Conservation (phyloP, 2,797 vertebrate species). For the Leptoclinus maculatus region DNA sequence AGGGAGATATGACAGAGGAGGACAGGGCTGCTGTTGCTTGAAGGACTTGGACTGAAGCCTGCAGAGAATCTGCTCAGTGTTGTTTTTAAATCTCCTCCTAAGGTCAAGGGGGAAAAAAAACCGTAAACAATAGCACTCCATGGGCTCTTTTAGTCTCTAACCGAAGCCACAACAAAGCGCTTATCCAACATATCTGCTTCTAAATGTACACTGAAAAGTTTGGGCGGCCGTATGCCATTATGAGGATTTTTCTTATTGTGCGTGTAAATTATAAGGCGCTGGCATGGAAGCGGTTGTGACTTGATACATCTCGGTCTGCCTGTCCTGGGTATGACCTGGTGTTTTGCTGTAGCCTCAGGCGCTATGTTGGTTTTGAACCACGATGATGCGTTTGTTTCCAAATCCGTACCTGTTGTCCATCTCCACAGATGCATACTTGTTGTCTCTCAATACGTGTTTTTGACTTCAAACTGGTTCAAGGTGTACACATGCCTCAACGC, state of each 20-base stretch:
- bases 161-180: slow-evolving; percentile 41
- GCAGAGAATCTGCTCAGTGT: slow-evolving; percentile 38
- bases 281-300: slow-evolving; percentile 33
- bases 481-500: slow-evolving; percentile 7
- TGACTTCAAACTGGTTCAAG: slow-evolving; percentile 32
- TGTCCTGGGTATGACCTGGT: slow-evolving; percentile 44
- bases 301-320: slow-evolving; percentile 39
- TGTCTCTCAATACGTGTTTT: slow-evolving; percentile 39
- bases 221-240: slow-evolving; percentile 7
- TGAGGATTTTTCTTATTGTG: slow-evolving; percentile 18
- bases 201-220: slow-evolving; percentile 36
- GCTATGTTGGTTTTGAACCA: slow-evolving; percentile 47
- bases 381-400: slow-evolving; percentile 64
- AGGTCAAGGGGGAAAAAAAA: slow-evolving; percentile 47
- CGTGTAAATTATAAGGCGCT: slow-evolving; percentile 54
- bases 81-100: slow-evolving; percentile 32
- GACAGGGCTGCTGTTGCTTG: slow-evolving; percentile 56
- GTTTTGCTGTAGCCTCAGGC: slow-evolving; percentile 50
- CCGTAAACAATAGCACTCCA: slow-evolving; percentile 33
- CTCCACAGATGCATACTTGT: slow-evolving; percentile 46
- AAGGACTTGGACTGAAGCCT: slow-evolving; percentile 56
- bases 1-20: slow-evolving; percentile 37
- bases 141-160: slow-evolving; percentile 4
- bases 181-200: slow-evolving; percentile 32
- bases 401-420: slow-evolving; percentile 58